Conservation (phyloP, 2,888 invertebrate genomes). For the Ophion slaviceki region DNA sequence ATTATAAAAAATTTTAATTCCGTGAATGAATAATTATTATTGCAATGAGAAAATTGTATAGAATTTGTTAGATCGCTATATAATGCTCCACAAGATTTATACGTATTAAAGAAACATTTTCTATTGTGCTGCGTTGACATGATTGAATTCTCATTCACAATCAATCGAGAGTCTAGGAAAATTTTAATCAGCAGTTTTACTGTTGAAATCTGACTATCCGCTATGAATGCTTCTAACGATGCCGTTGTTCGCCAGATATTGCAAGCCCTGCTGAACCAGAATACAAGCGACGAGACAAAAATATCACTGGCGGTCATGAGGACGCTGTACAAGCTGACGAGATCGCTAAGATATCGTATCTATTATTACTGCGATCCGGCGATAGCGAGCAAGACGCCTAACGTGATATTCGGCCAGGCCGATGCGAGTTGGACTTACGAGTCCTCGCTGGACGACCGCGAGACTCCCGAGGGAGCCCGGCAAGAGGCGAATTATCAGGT, state of each 20-base stretch:
- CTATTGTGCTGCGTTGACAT: too few species aligned
- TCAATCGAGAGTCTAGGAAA: too few species aligned
- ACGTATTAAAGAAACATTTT: too few species aligned
- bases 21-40: too few species aligned
- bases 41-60: too few species aligned
- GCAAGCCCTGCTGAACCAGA: conserved; percentile 75
- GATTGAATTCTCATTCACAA: too few species aligned
- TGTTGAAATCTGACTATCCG: too few species aligned
- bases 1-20: too few species aligned
- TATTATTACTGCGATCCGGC: conserved; percentile 84
- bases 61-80: too few species aligned
- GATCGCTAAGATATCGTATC: conserved; percentile 83
- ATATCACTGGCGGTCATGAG: conserved; percentile 82
- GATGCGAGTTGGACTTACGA: conserved; percentile 62
- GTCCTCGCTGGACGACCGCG: conserved; percentile 68
- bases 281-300: conserved; percentile 66
- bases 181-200: too few species aligned
- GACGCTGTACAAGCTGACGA: conserved; percentile 83
- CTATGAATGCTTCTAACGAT: background rate
- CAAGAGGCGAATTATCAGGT: conserved; percentile 78
- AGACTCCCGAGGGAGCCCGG: conserved; percentile 76
- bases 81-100: too few species aligned
- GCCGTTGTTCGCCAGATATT: conserved; percentile 77
- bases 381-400: conserved; percentile 83
- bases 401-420: conserved; percentile 61